These are phyloP conservation scores for Myzus persicae DNA, from an alignment of 1,140 invertebrate species.

Conservation along the genomic window DNA sequence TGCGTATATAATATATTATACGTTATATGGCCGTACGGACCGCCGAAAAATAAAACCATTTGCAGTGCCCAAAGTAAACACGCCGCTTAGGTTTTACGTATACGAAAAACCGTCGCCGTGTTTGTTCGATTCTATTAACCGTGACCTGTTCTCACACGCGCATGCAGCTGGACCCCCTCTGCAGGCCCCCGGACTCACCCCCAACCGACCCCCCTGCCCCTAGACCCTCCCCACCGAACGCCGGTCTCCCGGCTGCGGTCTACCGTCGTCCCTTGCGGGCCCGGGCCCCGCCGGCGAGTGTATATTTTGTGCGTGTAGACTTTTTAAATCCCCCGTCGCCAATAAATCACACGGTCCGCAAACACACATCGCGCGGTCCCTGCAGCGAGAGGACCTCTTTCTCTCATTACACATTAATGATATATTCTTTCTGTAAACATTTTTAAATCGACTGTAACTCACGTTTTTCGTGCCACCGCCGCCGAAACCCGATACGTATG, in stretches of 20 bases:
- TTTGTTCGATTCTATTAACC: conserved; percentile 56
- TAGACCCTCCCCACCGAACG: no score
- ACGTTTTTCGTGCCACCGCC: conserved; percentile 31
- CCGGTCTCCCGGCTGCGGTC: background rate
- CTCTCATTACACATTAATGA: conserved; percentile 54
- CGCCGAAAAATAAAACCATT: conserved; percentile 41
- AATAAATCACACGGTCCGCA: conserved; percentile 59
- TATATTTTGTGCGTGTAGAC: background rate
- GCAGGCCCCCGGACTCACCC: background rate
- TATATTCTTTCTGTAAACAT: conserved; percentile 57
- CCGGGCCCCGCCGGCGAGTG: background rate
- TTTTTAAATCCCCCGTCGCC: conserved; percentile 55
- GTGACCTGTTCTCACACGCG: conserved; percentile 55
- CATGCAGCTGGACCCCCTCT: conserved; percentile 51
- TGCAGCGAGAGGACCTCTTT: background rate
- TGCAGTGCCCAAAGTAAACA: conserved; percentile 38
- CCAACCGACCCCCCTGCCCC: background rate
- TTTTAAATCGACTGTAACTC: conserved; percentile 57
- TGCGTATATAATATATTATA: background rate
- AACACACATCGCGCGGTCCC: conserved; percentile 43
- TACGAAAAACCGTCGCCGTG: conserved; percentile 1
- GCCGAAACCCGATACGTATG: conserved; percentile 35
- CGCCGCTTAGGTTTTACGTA: background rate
- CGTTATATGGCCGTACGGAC: background rate
- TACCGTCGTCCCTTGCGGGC: background rate